Evolutionary conservation across 2,888 invertebrate species (phyloP), one percentile per base, ranked within the genome.

Genomic region (Sialis fuliginosa): DNA sequence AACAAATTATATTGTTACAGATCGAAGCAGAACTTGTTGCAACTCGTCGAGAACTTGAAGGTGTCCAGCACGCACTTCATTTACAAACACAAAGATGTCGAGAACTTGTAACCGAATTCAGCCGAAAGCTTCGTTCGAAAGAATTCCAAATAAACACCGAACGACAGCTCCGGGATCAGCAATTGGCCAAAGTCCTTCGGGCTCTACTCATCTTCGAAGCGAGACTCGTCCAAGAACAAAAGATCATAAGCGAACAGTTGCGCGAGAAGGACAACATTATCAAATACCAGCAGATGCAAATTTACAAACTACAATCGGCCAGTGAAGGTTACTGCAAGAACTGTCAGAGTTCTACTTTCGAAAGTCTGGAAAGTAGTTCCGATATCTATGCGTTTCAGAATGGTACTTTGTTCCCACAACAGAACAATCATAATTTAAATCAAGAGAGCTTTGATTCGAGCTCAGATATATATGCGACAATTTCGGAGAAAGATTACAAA

Each of bases 201-300:
- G 80, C 82, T 4, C 64, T 85, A 48, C 71, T 83, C 39, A 72
- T 80, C 39, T 72, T 84, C 44, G 83, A 85, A 61, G 79, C 81
- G 6, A 70, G 81, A 6, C 66, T 85, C 30, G 73, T 76, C 43
- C 76, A 79, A 58, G 84, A 85, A 60, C 82, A 84, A 58, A 77
- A 79, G 54, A 74, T 74, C 55, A 81, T 85, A 53, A 72, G 75
- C 49, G 72, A 75, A 48, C 72, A 79, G 44, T 67, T 84, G 12
- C 71, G 72, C 50, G 80, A 81, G 58, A 81, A 81, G 59, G 83
- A 84, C 58, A 75, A 74, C 57, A 72, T 81, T 42, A 81, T 83
- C 50, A 74, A 74, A 57, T 70, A 74, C 48, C 84, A 83, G 58
- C 75, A 76, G 56, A 71, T 74, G 52, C 79, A 83, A 62, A 80